Evolutionary conservation across 2,797 vertebrate genomes (phyloP).

Genomic region (Anguilla obscura): DNA sequence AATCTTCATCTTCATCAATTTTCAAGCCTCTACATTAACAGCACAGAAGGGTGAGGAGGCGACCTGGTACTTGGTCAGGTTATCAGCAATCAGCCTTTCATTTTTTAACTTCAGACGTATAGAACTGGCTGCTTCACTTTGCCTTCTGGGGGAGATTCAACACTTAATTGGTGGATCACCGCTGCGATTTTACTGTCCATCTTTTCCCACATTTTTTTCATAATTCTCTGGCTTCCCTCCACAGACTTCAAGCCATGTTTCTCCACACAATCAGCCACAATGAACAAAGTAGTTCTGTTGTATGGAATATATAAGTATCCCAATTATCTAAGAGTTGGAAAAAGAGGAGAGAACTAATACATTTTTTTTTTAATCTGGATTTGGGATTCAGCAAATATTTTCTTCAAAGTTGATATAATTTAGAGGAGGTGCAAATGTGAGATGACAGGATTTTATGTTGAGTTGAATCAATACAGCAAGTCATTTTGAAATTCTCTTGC

Average conservation of each 20-base stretch:
- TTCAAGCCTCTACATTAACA: neutral
- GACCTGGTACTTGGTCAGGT: neutral
- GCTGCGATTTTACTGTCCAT: neutral
- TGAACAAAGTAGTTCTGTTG: neutral
- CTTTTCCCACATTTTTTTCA: neutral
- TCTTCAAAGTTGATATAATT: neutral
- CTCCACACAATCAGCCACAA: neutral
- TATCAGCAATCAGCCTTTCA: neutral
- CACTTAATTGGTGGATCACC: conserved; percentile 8
- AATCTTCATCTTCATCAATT: neutral
- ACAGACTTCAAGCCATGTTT: neutral
- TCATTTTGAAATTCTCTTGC: neutral
- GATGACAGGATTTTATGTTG: neutral
- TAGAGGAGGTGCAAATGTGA: neutral
- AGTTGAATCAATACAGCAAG: neutral
- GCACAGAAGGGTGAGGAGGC: conserved; percentile 9
- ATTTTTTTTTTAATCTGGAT: neutral
- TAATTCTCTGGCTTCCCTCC: neutral
- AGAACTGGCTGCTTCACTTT: neutral
- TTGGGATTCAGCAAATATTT: neutral
- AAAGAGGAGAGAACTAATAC: neutral
- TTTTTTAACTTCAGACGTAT: neutral
- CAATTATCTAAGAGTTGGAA: neutral
- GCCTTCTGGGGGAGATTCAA: neutral
- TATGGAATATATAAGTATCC: neutral